Evolutionary conservation across 2,888 invertebrate species (phyloP), one percentile per base, ranked within the genome.

Genomic region (Galeruca laticollis): DNA sequence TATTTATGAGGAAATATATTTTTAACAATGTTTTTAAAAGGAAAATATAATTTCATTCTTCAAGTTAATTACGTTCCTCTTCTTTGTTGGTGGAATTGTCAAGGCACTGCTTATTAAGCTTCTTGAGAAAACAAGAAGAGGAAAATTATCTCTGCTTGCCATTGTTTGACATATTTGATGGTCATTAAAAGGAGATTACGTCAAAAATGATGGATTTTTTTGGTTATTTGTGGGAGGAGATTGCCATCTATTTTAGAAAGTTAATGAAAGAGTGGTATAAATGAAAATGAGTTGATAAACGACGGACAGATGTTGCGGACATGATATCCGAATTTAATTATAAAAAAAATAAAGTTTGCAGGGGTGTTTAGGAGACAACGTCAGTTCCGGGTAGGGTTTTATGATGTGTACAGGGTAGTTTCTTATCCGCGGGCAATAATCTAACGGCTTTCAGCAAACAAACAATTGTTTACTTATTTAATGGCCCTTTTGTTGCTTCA

Each of bases 171-270:
- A 57, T 57, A 57, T 57, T 57, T 57, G 56, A 57, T 57, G 56
- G 66, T 54, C 59, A 66, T 70, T 66, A 70, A 66, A 70, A 70
- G 21, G 11, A 40, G 51, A 62, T 70, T 66, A 66, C 40, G 62
- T 70, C 70, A 66, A 63, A 35, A 63, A 56, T 64, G 54, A 69
- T 69, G 60, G 43, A 60, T 69, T 64, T 57, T 57, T 57, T 56
- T 54, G 35, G 47, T 18, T 15, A 26, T 56, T 61, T 56, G 59
- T 56, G 61, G 56, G 37, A 35, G 57, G 62, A 49, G 63, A 63
- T 63, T 63, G 63, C 63, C 54, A 63, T 63, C 63, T 63, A 43
- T 63, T 63, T 63, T 37, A 49, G 31, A 63, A 54, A 43, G 54
- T 63, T 63, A 63, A 63, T 63, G 63, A 56, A 63, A 63, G 54